Percentiles rank a stretch among this genome's conserved stretches.
These are phyloP conservation scores for Cynaeus angustus DNA, from an alignment of 2,888 invertebrate species.

Conservation along the genomic window DNA sequence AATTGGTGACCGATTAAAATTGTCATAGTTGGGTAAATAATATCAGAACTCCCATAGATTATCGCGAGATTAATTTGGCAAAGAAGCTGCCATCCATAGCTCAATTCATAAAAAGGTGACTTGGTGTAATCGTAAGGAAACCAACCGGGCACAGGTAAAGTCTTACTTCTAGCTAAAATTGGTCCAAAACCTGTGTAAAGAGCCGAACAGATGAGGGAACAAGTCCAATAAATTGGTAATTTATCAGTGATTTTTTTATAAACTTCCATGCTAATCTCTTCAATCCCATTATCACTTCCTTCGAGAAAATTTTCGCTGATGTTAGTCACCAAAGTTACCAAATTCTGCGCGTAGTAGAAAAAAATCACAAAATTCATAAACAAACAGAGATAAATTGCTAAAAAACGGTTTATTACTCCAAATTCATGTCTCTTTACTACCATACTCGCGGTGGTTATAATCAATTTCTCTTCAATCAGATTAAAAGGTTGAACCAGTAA, in stretches of 20 bases:
- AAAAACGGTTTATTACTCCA: not conserved
- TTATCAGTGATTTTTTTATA: constrained; percentile 1
- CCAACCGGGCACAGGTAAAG: constrained; percentile 21
- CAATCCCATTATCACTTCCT: constrained; percentile 9
- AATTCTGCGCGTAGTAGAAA: not conserved
- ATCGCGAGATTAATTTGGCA: constrained; percentile 1
- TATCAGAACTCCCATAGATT: constrained; percentile 7
- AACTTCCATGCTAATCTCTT: constrained; percentile 4
- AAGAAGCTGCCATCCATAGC: constrained; percentile 14
- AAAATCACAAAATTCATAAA: constrained; percentile 12
- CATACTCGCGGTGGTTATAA: constrained; percentile 3
- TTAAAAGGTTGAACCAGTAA: not conserved
- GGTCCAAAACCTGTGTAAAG: no score
- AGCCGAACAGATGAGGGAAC: not conserved
- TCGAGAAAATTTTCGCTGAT: constrained; percentile 12
- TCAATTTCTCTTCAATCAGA: not conserved
- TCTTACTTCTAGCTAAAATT: not conserved
- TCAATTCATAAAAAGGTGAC: constrained; percentile 26
- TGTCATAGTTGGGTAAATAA: constrained; percentile 11
- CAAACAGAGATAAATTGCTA: constrained; percentile 3
- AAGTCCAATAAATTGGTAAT: constrained; percentile 6
- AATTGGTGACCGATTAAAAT: constrained; percentile 18
- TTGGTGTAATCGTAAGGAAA: constrained; percentile 32
- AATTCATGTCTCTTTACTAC: no score
- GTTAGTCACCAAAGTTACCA: not conserved